Percentiles rank a stretch among this genome's conserved stretches.
phyloP scores from a whole-genome alignment of 30 jellyfish, hydroid and myxozoan species.

The Haliclystus octoradiatus region DNA sequence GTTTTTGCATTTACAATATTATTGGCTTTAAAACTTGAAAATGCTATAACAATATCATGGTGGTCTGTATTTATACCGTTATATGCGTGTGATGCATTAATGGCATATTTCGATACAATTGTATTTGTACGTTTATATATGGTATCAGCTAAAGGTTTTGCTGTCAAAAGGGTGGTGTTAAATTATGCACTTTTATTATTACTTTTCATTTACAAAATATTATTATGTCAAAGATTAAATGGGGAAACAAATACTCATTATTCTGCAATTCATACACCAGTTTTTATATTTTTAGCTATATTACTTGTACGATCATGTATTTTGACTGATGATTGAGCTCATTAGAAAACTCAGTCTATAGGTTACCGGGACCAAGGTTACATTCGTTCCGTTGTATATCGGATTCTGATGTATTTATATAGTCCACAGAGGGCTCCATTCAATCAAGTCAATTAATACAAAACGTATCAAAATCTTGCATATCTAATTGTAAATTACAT shows the following conservation, averaged over 20 bases:
- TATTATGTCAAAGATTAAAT: slow-evolving; percentile 65
- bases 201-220: slow-evolving; percentile 59
- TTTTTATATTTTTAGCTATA: slow-evolving; percentile 48
- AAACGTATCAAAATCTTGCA: no score
- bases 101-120: slow-evolving; percentile 80
- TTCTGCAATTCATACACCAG: slow-evolving; percentile 67
- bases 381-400: no score
- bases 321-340: slow-evolving; percentile 54
- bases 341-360: no score
- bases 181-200: slow-evolving; percentile 58
- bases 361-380: no score
- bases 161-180: slow-evolving; percentile 62
- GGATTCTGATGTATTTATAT: no score
- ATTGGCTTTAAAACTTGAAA: slow-evolving; percentile 67
- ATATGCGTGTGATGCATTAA: slow-evolving; percentile 74
- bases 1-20: slow-evolving; percentile 44
- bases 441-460: no score
- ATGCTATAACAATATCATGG: slow-evolving; percentile 44
- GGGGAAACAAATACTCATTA: slow-evolving; percentile 49
- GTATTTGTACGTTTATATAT: slow-evolving; percentile 69
- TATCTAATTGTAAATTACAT: no score
- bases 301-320: slow-evolving; percentile 77
- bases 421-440: no score
- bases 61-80: slow-evolving; percentile 81
- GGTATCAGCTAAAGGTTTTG: slow-evolving; percentile 56